Base-by-base conservation (phyloP, 30 jellyfish, hydroid and myxozoan genomes). In the Hydra vulgaris region DNA sequence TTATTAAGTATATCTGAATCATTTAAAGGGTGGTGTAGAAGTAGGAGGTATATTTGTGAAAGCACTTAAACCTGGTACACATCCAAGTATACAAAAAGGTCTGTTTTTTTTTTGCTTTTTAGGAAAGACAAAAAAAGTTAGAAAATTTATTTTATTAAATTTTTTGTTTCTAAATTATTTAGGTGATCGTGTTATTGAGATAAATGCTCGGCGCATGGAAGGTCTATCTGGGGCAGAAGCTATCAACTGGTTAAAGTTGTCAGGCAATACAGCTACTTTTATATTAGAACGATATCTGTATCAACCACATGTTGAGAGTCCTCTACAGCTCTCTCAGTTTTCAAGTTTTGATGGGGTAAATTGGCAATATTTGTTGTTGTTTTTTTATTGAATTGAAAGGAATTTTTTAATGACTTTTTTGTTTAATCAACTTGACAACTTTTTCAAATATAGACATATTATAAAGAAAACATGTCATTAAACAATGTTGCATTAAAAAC, bases 161-260 rank as follows among this genome's bases (percentile, higher is more conserved):
- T n/a, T n/a, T n/a, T n/a, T n/a, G n/a, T n/a, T n/a, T n/a, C n/a
- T n/a, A n/a, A n/a, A n/a, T n/a, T 70, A 7, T 23, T 21, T 22
- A 89, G 97, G 97, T 53, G 97, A 89, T 73, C 93, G 97, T 18
- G 86, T 89, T 1, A 85, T 89, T 27, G 97, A 89, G 75, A 89
- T 89, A 71, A 89, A 89, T 66, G 95, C 95, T 16, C 79, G 97
- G 26, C 76, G 95, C 69, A 89, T 89, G 97, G 97, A 89, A 74
- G 95, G 97, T 18, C 68, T 81, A 8, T 83, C 83, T 20, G 40
- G 84, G 18, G 72, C 74, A 1, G 61, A 89, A 88, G 97, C 97
- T 21, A 75, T 84, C 17, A 95, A 89, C 26, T 85, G 94, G 97
- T 82, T 89, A 18, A 89, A 89, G 53, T 80, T 87, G 25, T 89